phyloP scores from a whole-genome alignment of 2,113 vertebrate species.

The Meles meles region DNA sequence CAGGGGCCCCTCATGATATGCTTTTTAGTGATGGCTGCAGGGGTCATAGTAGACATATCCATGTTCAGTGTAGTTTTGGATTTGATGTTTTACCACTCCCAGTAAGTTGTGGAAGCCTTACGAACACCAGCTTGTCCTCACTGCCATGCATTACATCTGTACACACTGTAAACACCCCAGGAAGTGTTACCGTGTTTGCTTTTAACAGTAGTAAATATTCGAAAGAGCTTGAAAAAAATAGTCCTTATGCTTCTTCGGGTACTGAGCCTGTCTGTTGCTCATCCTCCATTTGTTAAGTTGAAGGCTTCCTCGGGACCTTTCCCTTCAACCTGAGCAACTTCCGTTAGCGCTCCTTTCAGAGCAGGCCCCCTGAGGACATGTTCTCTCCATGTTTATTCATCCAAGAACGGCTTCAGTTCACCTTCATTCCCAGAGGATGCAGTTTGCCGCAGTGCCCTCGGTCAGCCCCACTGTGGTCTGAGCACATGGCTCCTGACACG shows the following conservation, averaged over 20 bases:
- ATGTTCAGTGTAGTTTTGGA: neutral
- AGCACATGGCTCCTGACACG: fast-evolving
- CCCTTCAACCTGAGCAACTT: neutral
- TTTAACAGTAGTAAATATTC: neutral
- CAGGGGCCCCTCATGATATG: neutral
- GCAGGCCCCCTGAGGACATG: neutral
- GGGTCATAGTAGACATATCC: neutral
- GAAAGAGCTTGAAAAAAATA: neutral
- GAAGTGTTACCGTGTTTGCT: neutral
- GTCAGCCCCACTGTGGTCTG: neutral
- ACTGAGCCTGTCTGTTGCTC: neutral
- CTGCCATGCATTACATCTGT: neutral
- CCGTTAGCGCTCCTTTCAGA: neutral
- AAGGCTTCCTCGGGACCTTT: neutral
- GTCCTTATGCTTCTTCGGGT: neutral
- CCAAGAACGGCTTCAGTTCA: neutral
- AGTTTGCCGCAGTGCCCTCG: neutral
- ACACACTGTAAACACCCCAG: neutral
- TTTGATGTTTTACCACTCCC: neutral
- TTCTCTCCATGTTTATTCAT: neutral
- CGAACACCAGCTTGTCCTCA: neutral
- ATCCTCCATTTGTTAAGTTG: neutral
- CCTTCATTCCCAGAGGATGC: neutral
- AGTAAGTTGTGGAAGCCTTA: neutral
- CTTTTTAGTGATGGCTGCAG: neutral